A percentile compares a stretch with the other conserved stretches of the same genome.
phyloP scores from a whole-genome alignment of 2,888 invertebrate species.

The Pollenia angustigena region DNA sequence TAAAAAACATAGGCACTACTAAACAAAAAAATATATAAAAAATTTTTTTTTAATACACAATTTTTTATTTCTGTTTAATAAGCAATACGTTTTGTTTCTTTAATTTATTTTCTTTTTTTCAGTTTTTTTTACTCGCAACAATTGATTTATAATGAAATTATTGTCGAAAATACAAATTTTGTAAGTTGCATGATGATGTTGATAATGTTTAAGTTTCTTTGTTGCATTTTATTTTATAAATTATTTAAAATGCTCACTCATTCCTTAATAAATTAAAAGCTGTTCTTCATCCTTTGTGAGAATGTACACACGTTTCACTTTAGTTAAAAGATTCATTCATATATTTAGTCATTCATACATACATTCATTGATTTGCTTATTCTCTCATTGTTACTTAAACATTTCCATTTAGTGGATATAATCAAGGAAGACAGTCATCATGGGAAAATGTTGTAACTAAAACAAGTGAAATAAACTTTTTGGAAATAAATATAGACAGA shows the following conservation, averaged over 20 bases:
- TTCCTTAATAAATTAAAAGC: background rate
- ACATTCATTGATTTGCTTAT: conserved; percentile 19
- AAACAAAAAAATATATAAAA: background rate
- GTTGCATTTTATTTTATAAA: conserved; percentile 26
- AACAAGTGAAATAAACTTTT: too few species aligned
- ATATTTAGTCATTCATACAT: conserved; percentile 4
- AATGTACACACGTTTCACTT: background rate
- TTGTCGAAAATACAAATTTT: conserved; percentile 32
- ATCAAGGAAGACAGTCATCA: conserved; percentile 24
- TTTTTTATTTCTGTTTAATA: conserved; percentile 48
- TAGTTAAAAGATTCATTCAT: conserved; percentile 18
- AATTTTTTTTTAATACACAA: conserved; percentile 9
- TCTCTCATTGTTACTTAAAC: conserved; percentile 3
- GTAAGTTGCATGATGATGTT: conserved; percentile 16
- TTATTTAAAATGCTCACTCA: conserved; percentile 20
- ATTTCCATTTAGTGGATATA: conserved; percentile 22
- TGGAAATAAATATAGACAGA: too few species aligned
- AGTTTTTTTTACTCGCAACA: conserved; percentile 1
- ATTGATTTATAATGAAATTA: conserved; percentile 24
- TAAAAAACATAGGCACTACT: background rate
- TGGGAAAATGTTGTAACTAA: background rate
- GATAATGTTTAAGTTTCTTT: conserved; percentile 15
- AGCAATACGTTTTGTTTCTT: conserved; percentile 1
- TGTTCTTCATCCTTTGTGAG: conserved; percentile 15
- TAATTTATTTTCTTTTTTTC: background rate